These are phyloP conservation scores for Sapajus apella DNA, from an alignment of 2,113 vertebrate genomes.

Conservation along the genomic window DNA sequence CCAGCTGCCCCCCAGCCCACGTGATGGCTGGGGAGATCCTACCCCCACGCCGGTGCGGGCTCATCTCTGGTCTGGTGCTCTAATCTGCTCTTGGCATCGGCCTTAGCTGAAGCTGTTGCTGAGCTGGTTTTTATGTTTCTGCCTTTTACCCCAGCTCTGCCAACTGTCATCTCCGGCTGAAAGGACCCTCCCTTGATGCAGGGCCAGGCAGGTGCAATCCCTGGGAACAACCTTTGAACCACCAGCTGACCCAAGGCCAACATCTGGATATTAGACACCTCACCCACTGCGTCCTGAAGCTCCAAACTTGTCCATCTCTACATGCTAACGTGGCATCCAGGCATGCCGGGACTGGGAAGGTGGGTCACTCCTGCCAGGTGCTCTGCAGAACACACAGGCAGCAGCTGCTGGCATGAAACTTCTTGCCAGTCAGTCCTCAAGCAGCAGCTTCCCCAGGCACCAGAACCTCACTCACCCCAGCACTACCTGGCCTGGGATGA, in stretches of 20 bases:
- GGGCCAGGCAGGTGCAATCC: too few species aligned
- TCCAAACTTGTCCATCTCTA: rapidly evolving
- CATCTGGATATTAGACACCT: background rate
- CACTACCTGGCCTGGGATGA: background rate
- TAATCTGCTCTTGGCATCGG: background rate
- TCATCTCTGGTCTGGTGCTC: background rate
- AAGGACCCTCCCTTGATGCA: background rate
- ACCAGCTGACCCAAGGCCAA: background rate
- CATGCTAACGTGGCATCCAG: rapidly evolving
- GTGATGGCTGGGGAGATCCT: too few species aligned
- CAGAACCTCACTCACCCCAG: background rate
- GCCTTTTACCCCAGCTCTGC: background rate
- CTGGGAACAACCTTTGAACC: background rate
- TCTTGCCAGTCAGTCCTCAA: rapidly evolving
- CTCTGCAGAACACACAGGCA: background rate
- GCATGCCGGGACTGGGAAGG: rapidly evolving
- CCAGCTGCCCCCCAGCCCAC: background rate
- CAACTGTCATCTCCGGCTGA: rapidly evolving
- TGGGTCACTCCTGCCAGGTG: background rate
- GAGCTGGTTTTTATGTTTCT: too few species aligned
- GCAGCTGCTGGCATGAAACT: background rate
- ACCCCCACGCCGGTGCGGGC: rapidly evolving
- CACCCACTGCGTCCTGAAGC: background rate
- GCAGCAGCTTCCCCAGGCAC: background rate
- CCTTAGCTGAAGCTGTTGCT: background rate